Base-by-base conservation (phyloP, 2,888 invertebrate genomes). In the Trichogramma dendrolimi region DNA sequence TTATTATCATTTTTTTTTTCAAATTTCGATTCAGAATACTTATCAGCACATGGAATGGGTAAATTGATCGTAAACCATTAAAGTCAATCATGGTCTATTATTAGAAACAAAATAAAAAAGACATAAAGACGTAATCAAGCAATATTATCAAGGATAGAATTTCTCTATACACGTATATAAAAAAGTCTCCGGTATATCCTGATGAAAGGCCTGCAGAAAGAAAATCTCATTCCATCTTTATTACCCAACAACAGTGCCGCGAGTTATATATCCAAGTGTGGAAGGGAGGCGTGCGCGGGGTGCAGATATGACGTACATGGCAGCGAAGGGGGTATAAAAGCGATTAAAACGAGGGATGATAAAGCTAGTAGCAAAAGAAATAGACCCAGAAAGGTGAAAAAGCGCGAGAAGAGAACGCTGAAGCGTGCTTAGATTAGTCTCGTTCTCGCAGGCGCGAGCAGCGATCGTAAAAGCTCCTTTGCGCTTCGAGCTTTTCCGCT, bases 161-260 rank as follows among this genome's bases (percentile, higher is more conserved):
- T 27, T 2, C 27, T 27, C 27, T 27, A 27, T 27, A 27, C 27
- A 27, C 27, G 27, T 27, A 27, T 27, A 27, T 27, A 27, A 27
- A 27, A 27, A 27, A 27, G 27, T 27, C 27, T 27, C 27, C 27
- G 27, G 27, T 3, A 27, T 27, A 27, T 27, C 27, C 2, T 27
- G 27, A 27, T 27, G 27, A 27, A 27, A 27, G 27, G 27, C 27
- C 27, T 27, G 27, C 2, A 27, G 27, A 27, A 58, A 62, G 58
- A 58, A 62, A 61, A 61, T 56, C 57, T 61, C 61, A 61, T 61
- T 58, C 52, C 56, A 39, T 38, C 53, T 61, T 61, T 58, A 61
- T 61, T 57, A 58, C 58, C 57, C 47, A 27, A 27, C 27, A 27
- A 10, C 40, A 47, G 55, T 49, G 51, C 40, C 51, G 27, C 27